phyloP scores from a whole-genome alignment of 2,797 vertebrate species.

The Cyclopterus lumpus region DNA sequence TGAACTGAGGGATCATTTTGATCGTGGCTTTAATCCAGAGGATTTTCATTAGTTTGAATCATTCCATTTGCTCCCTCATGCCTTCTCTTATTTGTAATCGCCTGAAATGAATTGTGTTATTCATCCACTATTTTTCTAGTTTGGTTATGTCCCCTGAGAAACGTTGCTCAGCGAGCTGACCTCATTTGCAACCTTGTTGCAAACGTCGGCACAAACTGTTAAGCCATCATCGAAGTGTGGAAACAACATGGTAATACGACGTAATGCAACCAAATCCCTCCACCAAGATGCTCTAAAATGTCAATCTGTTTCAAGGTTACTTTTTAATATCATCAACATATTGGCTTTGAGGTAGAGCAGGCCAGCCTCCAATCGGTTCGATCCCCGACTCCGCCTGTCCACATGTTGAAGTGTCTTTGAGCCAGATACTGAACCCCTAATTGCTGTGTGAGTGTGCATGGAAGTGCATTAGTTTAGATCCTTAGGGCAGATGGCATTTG shows the following conservation, averaged over 20 bases:
- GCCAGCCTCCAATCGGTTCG: background rate
- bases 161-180: constrained; percentile 35
- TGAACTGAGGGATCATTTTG: background rate
- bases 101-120: constrained; percentile 36
- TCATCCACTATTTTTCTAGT: constrained; percentile 28
- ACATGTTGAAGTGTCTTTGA: background rate
- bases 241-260: background rate
- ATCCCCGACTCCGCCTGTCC: background rate
- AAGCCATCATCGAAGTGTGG: constrained; percentile 22
- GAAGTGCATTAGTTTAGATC: background rate
- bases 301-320: constrained; percentile 40
- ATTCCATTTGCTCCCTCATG: constrained; percentile 17
- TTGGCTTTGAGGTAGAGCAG: background rate
- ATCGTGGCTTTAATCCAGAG: constrained; percentile 35
- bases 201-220: constrained; percentile 33
- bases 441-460: background rate
- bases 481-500: background rate
- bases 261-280: background rate
- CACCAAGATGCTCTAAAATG: background rate
- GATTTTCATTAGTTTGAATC: constrained; percentile 41
- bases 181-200: constrained; percentile 57
- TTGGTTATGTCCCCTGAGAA: constrained; percentile 27
- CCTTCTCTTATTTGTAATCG: constrained; percentile 30
- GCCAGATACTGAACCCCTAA: background rate
- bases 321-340: constrained; percentile 11